Percentiles rank a stretch among this genome's conserved stretches.
Conservation (phyloP, 2,113 vertebrate species). For the Noctilio leporinus region DNA sequence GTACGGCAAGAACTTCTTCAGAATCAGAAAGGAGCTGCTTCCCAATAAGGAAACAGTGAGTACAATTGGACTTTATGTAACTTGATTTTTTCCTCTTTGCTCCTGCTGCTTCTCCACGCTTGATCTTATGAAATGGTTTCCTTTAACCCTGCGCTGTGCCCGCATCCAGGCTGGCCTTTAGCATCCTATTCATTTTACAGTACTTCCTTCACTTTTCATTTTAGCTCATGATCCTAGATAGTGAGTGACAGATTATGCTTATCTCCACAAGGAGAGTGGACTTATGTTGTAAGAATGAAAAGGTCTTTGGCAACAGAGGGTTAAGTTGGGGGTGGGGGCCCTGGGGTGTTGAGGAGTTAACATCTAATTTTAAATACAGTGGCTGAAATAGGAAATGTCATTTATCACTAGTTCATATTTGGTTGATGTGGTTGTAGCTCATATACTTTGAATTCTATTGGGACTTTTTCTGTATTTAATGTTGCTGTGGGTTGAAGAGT, state of each 20-base stretch:
- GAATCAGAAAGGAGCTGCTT: conserved; percentile 97
- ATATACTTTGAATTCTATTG: neutral
- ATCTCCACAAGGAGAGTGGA: neutral
- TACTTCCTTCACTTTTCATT: neutral
- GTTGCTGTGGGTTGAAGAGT: neutral
- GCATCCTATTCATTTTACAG: neutral
- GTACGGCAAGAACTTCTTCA: conserved; percentile 99
- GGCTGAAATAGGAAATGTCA: conserved; percentile 52
- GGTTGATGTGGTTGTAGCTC: conserved; percentile 17
- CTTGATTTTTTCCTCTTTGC: conserved; percentile 50
- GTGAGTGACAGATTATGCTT: neutral
- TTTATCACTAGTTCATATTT: conserved; percentile 58
- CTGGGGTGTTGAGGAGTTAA: neutral
- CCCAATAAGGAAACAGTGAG: conserved; percentile 94
- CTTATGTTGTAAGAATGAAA: neutral
- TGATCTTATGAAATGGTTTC: conserved; percentile 68
- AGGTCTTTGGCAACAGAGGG: neutral
- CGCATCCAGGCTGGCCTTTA: neutral
- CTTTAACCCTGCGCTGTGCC: conserved; percentile 42
- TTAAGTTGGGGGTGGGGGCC: neutral
- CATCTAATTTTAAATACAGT: conserved; percentile 73
- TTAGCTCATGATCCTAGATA: neutral
- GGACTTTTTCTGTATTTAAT: neutral
- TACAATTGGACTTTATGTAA: conserved; percentile 74
- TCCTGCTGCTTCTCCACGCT: conserved; percentile 53